A percentile compares a stretch with the other conserved stretches of the same genome.
Conservation (phyloP, 2,797 vertebrate genomes). For the Lagodon rhomboides region DNA sequence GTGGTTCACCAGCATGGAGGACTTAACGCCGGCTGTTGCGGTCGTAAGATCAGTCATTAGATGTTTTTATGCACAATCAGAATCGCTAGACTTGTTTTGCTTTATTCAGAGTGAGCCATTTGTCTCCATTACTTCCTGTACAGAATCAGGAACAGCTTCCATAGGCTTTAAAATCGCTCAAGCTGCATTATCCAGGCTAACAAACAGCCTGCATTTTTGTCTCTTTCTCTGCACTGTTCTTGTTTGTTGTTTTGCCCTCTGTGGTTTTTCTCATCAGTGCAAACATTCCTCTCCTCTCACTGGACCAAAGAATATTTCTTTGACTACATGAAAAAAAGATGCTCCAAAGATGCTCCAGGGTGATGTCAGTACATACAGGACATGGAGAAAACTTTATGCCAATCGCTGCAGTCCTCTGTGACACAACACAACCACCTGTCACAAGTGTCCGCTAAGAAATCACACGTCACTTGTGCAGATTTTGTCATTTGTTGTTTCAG, state of each 20-base stretch:
- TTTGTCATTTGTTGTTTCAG: conserved; percentile 51
- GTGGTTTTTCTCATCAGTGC: conserved; percentile 9
- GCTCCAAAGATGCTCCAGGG: conserved; percentile 27
- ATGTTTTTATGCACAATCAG: conserved; percentile 18
- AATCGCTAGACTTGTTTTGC: conserved; percentile 32
- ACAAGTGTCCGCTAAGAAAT: conserved; percentile 33
- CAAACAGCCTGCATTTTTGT: conserved; percentile 26
- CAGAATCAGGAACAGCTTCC: conserved; percentile 27
- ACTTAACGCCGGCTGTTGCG: conserved; percentile 34
- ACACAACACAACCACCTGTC: conserved; percentile 26
- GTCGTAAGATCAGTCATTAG: conserved; percentile 38
- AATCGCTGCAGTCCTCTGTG: conserved; percentile 24
- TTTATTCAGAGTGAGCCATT: conserved; percentile 30
- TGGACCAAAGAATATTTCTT: conserved; percentile 22
- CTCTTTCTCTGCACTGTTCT: background rate
- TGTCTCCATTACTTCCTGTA: conserved; percentile 7
- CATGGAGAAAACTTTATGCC: conserved; percentile 29
- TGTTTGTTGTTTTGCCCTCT: background rate
- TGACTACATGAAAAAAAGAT: conserved; percentile 20
- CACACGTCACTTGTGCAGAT: conserved; percentile 24
- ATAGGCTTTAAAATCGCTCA: background rate
- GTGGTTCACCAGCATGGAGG: conserved; percentile 15
- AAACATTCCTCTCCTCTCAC: conserved; percentile 11
- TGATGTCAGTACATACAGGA: conserved; percentile 31
- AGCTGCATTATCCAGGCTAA: background rate